These are phyloP conservation scores for Eira barbara DNA, from an alignment of 2,113 vertebrate genomes.

Conservation along the genomic window DNA sequence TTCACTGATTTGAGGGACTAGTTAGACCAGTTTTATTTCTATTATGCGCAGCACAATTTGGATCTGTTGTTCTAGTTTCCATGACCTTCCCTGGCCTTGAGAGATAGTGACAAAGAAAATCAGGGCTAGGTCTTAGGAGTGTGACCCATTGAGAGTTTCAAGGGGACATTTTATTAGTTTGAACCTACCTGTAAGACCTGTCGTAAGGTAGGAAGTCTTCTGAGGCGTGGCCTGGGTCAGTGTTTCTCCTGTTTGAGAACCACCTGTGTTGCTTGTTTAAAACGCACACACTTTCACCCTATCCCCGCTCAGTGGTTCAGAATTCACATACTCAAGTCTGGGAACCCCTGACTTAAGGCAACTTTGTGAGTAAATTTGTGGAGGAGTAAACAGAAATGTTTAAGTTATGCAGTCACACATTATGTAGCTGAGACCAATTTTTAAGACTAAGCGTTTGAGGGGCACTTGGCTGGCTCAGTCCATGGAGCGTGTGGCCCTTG, in stretches of 20 bases:
- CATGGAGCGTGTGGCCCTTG: neutral
- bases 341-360: neutral
- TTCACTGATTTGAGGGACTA: neutral
- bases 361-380: neutral
- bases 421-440: neutral
- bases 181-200: neutral
- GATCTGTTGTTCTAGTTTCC: neutral
- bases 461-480: neutral
- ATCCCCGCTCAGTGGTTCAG: neutral
- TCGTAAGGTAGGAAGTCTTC: neutral
- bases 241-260: neutral
- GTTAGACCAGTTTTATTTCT: conserved; percentile 38
- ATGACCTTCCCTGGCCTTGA: neutral
- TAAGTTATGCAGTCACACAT: neutral
- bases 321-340: neutral
- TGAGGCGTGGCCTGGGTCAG: neutral
- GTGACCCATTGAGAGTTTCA: neutral
- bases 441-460: conserved; percentile 8
- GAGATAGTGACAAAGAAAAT: neutral
- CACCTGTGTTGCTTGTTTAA: neutral
- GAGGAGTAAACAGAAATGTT: conserved; percentile 22
- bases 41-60: neutral
- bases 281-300: neutral
- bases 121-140: neutral
- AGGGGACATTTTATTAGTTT: neutral